phyloP scores from a whole-genome alignment of 2,797 vertebrate species.

The Sebastes wilsoni region DNA sequence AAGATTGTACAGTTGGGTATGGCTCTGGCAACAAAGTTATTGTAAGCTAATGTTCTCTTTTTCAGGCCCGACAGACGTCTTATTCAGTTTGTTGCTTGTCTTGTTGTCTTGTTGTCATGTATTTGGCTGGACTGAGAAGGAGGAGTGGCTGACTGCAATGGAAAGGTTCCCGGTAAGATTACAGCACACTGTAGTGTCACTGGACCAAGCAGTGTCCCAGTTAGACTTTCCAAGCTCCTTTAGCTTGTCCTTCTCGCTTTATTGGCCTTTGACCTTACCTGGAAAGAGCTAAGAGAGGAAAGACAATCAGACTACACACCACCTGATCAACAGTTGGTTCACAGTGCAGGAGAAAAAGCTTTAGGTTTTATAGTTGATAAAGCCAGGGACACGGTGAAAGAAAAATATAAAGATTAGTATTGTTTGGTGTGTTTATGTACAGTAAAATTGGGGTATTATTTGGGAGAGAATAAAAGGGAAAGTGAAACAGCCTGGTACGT shows the following conservation, averaged over 20 bases:
- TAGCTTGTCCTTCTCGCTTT: conserved; percentile 44
- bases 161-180: conserved; percentile 72
- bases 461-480: conserved; percentile 5
- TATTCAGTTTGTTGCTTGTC: conserved; percentile 25
- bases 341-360: background rate
- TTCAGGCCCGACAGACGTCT: conserved; percentile 5
- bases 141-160: conserved; percentile 54
- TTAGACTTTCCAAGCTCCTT: conserved; percentile 50
- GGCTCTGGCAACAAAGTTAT: conserved; percentile 28
- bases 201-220: conserved; percentile 40
- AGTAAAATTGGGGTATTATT: background rate
- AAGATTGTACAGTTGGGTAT: conserved; percentile 44
- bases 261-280: conserved; percentile 61
- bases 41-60: conserved; percentile 25
- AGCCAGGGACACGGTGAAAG: background rate
- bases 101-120: conserved; percentile 43
- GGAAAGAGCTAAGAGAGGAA: conserved; percentile 16
- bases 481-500: background rate
- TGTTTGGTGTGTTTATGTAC: background rate
- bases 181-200: conserved; percentile 47
- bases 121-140: conserved; percentile 35
- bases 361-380: background rate
- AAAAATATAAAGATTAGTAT: background rate
- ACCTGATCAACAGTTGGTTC: conserved; percentile 12
- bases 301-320: background rate